phyloP scores from a whole-genome alignment of 2,113 vertebrate genomes.

The Mormyrus iriodes region DNA sequence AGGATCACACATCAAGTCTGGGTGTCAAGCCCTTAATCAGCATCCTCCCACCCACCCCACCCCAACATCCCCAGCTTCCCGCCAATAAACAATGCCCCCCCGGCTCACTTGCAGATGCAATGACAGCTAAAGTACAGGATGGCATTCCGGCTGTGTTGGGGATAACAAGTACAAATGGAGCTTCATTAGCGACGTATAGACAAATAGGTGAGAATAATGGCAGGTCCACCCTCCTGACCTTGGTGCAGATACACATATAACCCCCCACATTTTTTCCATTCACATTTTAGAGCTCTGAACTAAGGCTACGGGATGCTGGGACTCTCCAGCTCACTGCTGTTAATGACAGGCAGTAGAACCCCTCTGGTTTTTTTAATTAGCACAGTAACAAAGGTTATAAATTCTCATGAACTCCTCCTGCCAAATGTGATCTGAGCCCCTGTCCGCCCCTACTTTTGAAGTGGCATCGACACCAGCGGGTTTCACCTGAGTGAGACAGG shows the following conservation, averaged over 20 bases:
- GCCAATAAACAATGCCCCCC: neutral
- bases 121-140: neutral
- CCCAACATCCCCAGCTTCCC: neutral
- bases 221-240: neutral
- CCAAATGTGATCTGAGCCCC: neutral
- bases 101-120: no score
- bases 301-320: neutral
- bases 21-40: neutral
- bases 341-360: conserved; percentile 2
- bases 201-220: neutral
- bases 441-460: neutral
- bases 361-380: conserved; percentile 7
- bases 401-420: neutral
- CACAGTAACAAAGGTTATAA: neutral
- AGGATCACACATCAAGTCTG: neutral
- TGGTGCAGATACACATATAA: no score
- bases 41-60: neutral
- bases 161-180: neutral
- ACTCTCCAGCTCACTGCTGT: neutral
- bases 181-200: neutral
- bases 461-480: conserved; percentile 2
- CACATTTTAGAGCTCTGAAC: neutral
- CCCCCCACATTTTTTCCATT: neutral
- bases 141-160: neutral
- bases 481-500: conserved; percentile 2